Evolutionary conservation across 2,888 invertebrate species (phyloP), one percentile per base, ranked within the genome.

Genomic region (Cloeon dipterum): DNA sequence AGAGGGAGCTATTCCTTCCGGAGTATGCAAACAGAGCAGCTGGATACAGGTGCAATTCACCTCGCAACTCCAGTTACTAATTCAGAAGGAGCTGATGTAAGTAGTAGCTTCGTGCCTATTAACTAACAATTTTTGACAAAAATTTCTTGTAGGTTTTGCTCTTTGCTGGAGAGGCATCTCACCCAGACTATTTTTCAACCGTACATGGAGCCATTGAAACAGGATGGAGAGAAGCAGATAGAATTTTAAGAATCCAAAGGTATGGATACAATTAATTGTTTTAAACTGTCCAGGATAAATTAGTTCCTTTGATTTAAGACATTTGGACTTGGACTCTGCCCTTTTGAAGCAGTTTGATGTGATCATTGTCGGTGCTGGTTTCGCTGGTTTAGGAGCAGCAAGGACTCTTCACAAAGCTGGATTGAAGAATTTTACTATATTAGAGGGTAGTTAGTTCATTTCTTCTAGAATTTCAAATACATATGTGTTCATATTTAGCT

Each of bases 141-240:
- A 23, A 8, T 23, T n/a, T n/a, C n/a, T n/a, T 14, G 36, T 63
- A 72, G 20, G 50, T 59, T 1, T 51, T 70, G 0, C 48, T 68
- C n/a, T 71, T 71, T 52, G 69, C 68, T 1, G 72, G 72, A 0
- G 70, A 70, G 47, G 70, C 69, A 0, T 67, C 69, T 0, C 69
- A 72, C 13, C 38, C 13, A 21, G 38, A 66, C 44, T 65, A 61
- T 47, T 75, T 67, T 49, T 66, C 66, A 1, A 68, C 73, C 0
- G 74, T 72, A 1, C 76, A 79, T 47, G 78, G 78, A 0, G 79
- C 79, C 0, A 53, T 75, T 1, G 75, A 75, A 48, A 63, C 68
- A n/a, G 79, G 79, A 0, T 67, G 67, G 50, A 62, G 78, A 23
- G 78, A 78, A 50, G 78, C 78, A 2, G 59, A 71, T 13, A 58